Conservation (phyloP, 2,888 invertebrate genomes). For the Doris montereyensis region DNA sequence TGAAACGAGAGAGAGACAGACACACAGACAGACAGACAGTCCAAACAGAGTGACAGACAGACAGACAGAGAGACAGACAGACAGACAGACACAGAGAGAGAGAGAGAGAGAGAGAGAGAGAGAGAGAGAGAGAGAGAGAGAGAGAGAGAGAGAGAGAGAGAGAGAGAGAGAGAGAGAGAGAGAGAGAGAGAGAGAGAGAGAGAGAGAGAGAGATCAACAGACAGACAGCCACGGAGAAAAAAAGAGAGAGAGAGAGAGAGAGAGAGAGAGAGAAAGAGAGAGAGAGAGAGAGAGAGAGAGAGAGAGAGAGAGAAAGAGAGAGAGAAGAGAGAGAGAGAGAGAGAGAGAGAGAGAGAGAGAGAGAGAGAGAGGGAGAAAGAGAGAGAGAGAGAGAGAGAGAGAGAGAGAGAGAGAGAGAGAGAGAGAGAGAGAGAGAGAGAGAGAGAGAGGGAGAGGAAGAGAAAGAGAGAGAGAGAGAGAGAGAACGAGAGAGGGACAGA, state of each 20-base stretch:
- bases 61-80: too few species aligned
- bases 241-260: background rate
- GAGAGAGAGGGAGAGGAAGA: background rate
- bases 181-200: too few species aligned
- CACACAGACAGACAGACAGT: background rate
- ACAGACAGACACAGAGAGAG: too few species aligned
- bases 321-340: background rate
- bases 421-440: background rate
- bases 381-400: background rate
- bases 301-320: background rate
- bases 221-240: background rate
- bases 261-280: background rate
- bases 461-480: too few species aligned
- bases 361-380: background rate
- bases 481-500: background rate
- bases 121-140: too few species aligned
- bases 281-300: background rate
- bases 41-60: background rate
- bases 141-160: too few species aligned
- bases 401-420: background rate
- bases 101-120: too few species aligned
- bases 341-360: background rate
- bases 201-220: too few species aligned
- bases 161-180: too few species aligned
- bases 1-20: too few species aligned